These are phyloP conservation scores for Leptarthrus brevirostris DNA, from an alignment of 2,888 invertebrate species.

Conservation along the genomic window DNA sequence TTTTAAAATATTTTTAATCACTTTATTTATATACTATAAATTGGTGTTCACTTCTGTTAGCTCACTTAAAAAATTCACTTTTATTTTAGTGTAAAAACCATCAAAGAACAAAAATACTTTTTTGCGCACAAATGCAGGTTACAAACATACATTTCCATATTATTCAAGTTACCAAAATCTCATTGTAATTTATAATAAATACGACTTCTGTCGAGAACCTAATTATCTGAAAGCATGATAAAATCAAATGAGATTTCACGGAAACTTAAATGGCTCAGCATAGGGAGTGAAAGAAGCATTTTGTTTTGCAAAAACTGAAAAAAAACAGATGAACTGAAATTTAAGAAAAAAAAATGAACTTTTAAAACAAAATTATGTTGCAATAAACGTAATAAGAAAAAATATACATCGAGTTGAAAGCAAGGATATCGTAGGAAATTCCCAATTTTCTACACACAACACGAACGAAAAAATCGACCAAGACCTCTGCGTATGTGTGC, in stretches of 20 bases:
- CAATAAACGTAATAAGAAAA: slow-evolving; percentile 18
- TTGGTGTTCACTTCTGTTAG: slow-evolving; percentile 6
- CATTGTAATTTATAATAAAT: slow-evolving; percentile 11
- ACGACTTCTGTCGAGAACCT: neutral
- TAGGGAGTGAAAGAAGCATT: neutral
- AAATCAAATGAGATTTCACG: neutral
- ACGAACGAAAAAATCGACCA: slow-evolving; percentile 41
- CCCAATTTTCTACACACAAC: slow-evolving; percentile 20
- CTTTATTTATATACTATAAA: neutral
- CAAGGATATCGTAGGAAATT: slow-evolving; percentile 35
- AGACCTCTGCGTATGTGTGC: slow-evolving; percentile 1
- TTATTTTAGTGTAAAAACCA: slow-evolving; percentile 3
- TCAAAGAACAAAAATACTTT: neutral
- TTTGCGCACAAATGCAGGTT: slow-evolving; percentile 9
- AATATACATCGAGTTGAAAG: slow-evolving; percentile 10
- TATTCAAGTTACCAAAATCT: neutral
- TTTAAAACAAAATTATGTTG: slow-evolving; percentile 25
- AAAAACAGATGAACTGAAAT: neutral
- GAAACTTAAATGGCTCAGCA: no score
- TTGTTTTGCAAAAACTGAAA: neutral
- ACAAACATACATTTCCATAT: slow-evolving; percentile 2
- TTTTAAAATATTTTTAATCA: neutral
- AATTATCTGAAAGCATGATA: slow-evolving; percentile 23
- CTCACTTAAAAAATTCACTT: slow-evolving; percentile 33
- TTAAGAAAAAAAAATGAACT: neutral